Base-by-base conservation (phyloP, 1,140 invertebrate genomes). In the Drosophila sturtevanti region DNA sequence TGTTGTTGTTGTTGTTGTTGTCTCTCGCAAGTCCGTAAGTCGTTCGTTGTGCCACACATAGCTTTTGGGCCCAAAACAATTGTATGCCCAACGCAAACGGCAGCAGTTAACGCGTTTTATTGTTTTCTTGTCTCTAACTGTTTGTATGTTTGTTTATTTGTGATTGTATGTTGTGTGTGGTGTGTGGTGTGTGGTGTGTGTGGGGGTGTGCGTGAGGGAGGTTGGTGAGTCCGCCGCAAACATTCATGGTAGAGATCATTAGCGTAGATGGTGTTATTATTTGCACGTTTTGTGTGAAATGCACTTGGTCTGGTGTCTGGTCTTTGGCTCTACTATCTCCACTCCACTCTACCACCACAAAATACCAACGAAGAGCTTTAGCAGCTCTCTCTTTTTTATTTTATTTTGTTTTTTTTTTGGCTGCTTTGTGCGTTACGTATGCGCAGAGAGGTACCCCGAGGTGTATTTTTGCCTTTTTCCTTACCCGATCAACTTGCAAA, bases 201-300 rank as follows among this genome's bases (percentile, higher is more conserved):
- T 44, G 38, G 34, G 37, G 67, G 67, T 68, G 62, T 82, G 74
- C 67, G 75, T 82, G 66, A 59, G 63, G 24, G 52, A 44, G 74
- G 67, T 44, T 35, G 48, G n/a, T 14, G n/a, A n/a, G n/a, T n/a
- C n/a, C 58, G 38, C 9, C 63, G 72, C 27, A 63, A 67, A 63
- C 59, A 38, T 71, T 38, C 80, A 86, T 86, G 78, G 82, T 74
- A 74, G 58, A 73, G 85, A 89, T 89, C 86, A 89, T 89, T 89
- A 85, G 74, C 60, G 62, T 52, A 89, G 85, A 89, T 89, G 85
- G 85, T 89, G 84, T 89, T 89, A 89, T 89, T 89, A 89, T 89
- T 89, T 89, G 85, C 75, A 86, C 77, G 81, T 85, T 84, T 79
- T 81, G 77, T 81, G 75, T 81, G 71, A 89, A 89, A 89, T 82